Base-by-base conservation (phyloP, 2,888 invertebrate genomes). In the Cheiracanthium punctorium region DNA sequence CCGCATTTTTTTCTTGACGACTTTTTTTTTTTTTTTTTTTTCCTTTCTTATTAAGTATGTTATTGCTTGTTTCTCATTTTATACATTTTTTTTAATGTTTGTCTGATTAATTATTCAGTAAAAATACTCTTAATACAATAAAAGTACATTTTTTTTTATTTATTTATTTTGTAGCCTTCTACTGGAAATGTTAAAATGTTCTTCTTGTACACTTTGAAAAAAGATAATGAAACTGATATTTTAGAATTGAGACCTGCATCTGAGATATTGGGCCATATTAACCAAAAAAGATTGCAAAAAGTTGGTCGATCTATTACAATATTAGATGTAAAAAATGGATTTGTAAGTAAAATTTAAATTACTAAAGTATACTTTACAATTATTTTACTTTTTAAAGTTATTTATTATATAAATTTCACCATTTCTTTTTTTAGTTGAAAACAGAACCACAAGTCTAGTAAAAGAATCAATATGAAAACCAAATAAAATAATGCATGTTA, bases 101-200 rank as follows among this genome's bases (percentile, higher is more conserved):
- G 8, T 41, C 8, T 41, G 8, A 10, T 10, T 41, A 10, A 10
- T 41, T 41, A 10, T 41, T 41, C 14, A 41, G 43, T 10, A 41
- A 41, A 14, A 41, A 41, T 41, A 41, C 43, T 41, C 43, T 8
- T 10, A 8, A n/a, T n/a, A n/a, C n/a, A n/a, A n/a, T n/a, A n/a
- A n/a, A n/a, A n/a, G n/a, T n/a, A n/a, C n/a, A 20, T 37, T 43
- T 28, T 30, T 41, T 0, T 32, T 14, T 43, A 17, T 43, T 41
- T 20, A 43, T 10, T 72, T 65, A 77, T 28, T 0, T 48, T 80
- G 48, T 41, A 87, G 86, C 64, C 74, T 24, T 76, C 65, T 12
- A 30, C 72, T 4, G 86, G 81, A 28, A 65, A 71, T 2, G 73
- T 87, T 1, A 81, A 77, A 52, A 76, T 87, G 80, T 84, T 79